These are phyloP conservation scores for Caenorhabditis imperialis DNA, from an alignment of 2,888 invertebrate species.

Conservation along the genomic window DNA sequence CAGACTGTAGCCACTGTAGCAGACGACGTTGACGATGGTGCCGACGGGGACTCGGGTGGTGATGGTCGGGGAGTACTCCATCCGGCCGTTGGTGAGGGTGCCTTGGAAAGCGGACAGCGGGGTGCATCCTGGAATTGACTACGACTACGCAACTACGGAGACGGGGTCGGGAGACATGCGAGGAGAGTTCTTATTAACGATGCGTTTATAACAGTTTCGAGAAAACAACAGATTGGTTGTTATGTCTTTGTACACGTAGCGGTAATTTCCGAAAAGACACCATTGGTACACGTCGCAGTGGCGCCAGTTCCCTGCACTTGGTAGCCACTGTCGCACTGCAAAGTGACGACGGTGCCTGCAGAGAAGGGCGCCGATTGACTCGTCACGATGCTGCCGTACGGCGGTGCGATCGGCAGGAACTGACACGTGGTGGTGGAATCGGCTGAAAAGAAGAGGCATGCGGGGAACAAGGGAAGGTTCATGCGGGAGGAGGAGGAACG, in stretches of 20 bases:
- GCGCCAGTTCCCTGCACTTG: conserved; percentile 18
- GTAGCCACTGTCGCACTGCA: conserved; percentile 52
- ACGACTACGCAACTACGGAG: conserved; percentile 2
- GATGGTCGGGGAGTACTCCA: conserved; percentile 52
- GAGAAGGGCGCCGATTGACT: conserved; percentile 25
- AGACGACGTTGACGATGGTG: conserved; percentile 59
- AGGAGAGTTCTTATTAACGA: too few species aligned
- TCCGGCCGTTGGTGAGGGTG: conserved; percentile 50
- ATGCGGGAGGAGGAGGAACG: neutral
- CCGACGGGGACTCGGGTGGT: conserved; percentile 54
- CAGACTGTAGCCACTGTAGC: conserved; percentile 56
- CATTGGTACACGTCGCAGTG: conserved; percentile 45
- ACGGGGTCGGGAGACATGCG: too few species aligned
- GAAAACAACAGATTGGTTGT: too few species aligned
- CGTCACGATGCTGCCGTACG: conserved; percentile 25
- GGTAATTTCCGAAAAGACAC: conserved; percentile 40
- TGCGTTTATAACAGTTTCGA: too few species aligned
- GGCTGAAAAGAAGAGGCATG: conserved; percentile 11
- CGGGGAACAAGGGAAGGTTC: conserved; percentile 1
- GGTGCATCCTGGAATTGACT: conserved; percentile 50
- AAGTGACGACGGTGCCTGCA: conserved; percentile 43
- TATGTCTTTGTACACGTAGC: conserved; percentile 26
- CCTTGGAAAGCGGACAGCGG: conserved; percentile 50
- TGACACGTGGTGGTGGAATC: conserved; percentile 17
- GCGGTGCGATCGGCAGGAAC: conserved; percentile 34